Conservation (phyloP, 2,888 invertebrate genomes). For the Germaria angustata region DNA sequence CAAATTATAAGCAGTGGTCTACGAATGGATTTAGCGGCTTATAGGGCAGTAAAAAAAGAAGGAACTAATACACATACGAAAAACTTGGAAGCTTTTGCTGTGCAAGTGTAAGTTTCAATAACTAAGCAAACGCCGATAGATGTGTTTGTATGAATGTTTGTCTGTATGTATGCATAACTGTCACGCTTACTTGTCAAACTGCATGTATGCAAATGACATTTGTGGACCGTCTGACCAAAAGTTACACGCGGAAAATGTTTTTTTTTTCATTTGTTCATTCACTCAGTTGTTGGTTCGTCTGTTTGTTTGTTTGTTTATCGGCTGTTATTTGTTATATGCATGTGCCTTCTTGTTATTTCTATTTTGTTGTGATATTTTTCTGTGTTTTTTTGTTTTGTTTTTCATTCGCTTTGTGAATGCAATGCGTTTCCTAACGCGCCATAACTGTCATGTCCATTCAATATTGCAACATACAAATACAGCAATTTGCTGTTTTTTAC, state of each 20-base stretch:
- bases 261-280: constrained; percentile 30
- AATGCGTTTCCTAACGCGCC: constrained; percentile 70
- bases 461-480: constrained; percentile 70
- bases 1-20: constrained; percentile 60
- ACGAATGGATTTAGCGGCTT: constrained; percentile 59
- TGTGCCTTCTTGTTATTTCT: constrained; percentile 64
- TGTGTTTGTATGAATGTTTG: constrained; percentile 9
- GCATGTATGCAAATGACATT: constrained; percentile 67
- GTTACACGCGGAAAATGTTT: constrained; percentile 61
- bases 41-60: constrained; percentile 10
- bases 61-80: constrained; percentile 6
- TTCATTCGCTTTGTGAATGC: constrained; percentile 29
- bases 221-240: constrained; percentile 67
- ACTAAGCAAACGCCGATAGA: not conserved
- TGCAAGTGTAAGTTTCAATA: constrained; percentile 11
- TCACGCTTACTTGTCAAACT: constrained; percentile 68
- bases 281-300: not conserved
- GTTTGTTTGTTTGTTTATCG: constrained; percentile 12
- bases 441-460: constrained; percentile 76
- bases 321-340: constrained; percentile 53
- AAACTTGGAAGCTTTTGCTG: constrained; percentile 42
- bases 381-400: not conserved
- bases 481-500: constrained; percentile 48
- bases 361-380: constrained; percentile 64
- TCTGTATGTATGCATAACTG: constrained; percentile 64